Percentiles rank a stretch among this genome's conserved stretches.
These are phyloP conservation scores for Anagyrus pseudococci DNA, from an alignment of 2,888 invertebrate genomes.

Conservation along the genomic window DNA sequence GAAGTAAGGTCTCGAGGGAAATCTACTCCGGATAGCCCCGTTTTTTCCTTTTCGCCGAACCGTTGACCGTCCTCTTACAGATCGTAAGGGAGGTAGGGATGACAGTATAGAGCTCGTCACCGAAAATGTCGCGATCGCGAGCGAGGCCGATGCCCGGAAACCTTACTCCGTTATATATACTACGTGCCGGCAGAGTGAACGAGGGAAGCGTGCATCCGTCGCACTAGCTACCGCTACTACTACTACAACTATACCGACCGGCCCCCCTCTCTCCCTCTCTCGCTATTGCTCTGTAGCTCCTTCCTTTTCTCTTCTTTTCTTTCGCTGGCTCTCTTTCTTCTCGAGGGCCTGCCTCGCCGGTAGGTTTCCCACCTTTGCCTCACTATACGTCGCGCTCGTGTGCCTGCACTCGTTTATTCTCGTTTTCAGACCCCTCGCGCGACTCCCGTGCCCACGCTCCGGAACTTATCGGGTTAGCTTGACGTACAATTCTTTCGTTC, in stretches of 20 bases:
- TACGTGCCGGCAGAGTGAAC: neutral
- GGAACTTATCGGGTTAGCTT: no score
- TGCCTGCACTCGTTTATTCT: no score
- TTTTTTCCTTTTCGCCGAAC: conserved; percentile 24
- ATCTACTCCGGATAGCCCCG: conserved; percentile 20
- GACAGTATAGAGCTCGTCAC: neutral
- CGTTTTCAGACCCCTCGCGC: no score
- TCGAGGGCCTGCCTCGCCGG: neutral
- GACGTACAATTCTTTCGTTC: no score
- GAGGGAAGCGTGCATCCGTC: neutral
- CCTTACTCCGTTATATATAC: conserved; percentile 7
- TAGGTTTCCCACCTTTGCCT: conserved; percentile 1
- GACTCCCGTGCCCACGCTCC: no score
- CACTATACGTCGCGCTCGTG: neutral
- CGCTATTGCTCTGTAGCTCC: neutral
- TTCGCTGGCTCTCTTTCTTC: neutral
- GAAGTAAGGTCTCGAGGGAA: conserved; percentile 7
- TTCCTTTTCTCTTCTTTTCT: neutral
- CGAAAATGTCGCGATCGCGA: neutral
- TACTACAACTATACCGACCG: neutral
- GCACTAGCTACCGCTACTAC: neutral
- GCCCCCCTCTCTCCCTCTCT: neutral
- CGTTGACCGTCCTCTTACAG: conserved; percentile 14
- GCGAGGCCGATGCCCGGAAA: neutral
- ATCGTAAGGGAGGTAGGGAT: neutral